Conservation (phyloP, 64 coral and sea anemone genomes). For the Porites australiensis region DNA sequence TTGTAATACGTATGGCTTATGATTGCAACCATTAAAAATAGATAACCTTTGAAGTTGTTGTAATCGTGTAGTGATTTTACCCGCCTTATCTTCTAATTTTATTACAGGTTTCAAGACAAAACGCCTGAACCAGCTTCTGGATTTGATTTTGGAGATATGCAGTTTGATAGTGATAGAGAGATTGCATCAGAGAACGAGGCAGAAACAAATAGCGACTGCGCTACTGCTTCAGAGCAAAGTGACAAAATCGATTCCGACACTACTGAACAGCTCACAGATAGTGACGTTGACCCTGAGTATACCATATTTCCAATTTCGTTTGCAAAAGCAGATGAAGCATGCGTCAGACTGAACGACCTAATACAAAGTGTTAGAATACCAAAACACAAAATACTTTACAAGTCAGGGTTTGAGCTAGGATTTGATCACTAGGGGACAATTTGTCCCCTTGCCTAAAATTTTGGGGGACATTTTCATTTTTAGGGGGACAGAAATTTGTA, state of each 20-base stretch:
- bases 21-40: no score
- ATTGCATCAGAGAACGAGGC: not conserved
- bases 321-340: slow-evolving; percentile 63
- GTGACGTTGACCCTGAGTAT: slow-evolving; percentile 65
- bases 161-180: slow-evolving; percentile 22
- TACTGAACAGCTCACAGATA: slow-evolving; percentile 15
- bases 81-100: no score
- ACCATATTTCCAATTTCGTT: slow-evolving; percentile 57
- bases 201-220: not conserved
- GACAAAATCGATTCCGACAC: not conserved
- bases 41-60: no score
- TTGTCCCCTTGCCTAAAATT: no score
- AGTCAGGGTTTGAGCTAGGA: no score
- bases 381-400: slow-evolving; percentile 86
- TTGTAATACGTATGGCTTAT: no score
- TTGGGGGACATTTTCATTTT: no score
- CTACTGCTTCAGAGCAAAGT: slow-evolving; percentile 26
- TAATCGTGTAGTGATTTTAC: no score
- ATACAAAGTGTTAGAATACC: slow-evolving; percentile 64
- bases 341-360: slow-evolving; percentile 67
- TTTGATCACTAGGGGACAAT: no score
- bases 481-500: no score
- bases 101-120: slow-evolving; percentile 22
- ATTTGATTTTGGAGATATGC: not conserved
- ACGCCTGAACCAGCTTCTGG: slow-evolving; percentile 1